A percentile compares a stretch with the other conserved stretches of the same genome.
Conservation (phyloP, 2,797 vertebrate genomes). For the Sebastes miniatus region DNA sequence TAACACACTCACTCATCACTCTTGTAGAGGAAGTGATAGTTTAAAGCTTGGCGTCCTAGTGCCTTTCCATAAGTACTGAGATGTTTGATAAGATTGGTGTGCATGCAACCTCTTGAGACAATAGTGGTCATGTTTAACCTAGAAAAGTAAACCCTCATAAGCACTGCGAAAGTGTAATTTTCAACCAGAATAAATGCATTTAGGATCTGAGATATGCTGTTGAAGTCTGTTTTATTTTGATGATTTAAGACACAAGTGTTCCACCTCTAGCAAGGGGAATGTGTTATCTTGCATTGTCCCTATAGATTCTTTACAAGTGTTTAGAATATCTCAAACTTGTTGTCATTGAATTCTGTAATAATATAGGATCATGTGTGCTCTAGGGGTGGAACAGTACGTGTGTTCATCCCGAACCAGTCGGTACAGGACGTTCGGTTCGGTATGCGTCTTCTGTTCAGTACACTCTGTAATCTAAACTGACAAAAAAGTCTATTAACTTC, state of each 20-base stretch:
- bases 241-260: background rate
- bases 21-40: conserved; percentile 41
- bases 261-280: background rate
- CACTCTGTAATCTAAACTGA: background rate
- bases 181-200: background rate
- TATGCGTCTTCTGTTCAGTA: background rate
- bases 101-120: background rate
- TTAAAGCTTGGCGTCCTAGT: background rate
- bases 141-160: background rate
- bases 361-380: background rate
- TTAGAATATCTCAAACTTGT: background rate
- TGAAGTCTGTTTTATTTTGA: background rate
- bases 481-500: background rate
- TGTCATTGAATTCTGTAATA: background rate
- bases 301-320: background rate
- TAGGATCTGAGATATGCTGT: background rate
- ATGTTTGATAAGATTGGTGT: background rate
- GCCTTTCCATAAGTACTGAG: background rate
- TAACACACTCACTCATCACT: background rate
- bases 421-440: too few relatives aligned
- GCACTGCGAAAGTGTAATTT: background rate
- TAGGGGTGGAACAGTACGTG: background rate
- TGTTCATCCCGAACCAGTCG: too few relatives aligned
- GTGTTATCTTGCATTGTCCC: background rate
- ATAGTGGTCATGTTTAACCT: background rate